phyloP scores from a whole-genome alignment of 2,888 invertebrate species.

The Brachyopa scutellaris region DNA sequence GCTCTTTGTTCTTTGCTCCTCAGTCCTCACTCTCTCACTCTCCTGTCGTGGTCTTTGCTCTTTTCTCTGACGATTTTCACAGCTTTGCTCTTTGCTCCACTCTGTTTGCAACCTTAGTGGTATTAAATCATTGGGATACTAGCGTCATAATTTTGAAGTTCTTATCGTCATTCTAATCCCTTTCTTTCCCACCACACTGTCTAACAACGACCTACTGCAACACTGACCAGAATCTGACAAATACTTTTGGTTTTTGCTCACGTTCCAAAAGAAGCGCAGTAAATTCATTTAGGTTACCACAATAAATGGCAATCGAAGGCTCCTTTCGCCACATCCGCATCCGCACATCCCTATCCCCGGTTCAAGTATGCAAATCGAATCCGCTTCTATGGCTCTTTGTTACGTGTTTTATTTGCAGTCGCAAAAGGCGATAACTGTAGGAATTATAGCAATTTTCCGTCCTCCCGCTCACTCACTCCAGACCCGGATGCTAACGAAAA shows the following conservation, averaged over 20 bases:
- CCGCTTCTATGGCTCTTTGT: background rate
- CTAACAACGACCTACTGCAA: background rate
- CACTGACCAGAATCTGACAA: constrained; percentile 4
- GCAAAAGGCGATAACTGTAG: constrained; percentile 51
- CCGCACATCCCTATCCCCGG: background rate
- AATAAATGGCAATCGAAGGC: constrained; percentile 60
- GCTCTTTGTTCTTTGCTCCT: too few species aligned
- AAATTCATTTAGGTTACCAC: constrained; percentile 63
- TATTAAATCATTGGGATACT: too few species aligned
- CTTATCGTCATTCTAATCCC: too few species aligned
- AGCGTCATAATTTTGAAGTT: too few species aligned
- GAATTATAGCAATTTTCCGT: constrained; percentile 51
- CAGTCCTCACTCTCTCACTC: too few species aligned
- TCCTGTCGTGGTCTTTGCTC: too few species aligned
- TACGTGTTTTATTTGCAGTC: constrained; percentile 32
- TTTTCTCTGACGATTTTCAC: too few species aligned
- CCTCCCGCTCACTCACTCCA: constrained; percentile 1
- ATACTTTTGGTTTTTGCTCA: constrained; percentile 6
- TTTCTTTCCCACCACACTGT: background rate
- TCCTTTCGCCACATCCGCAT: constrained; percentile 51
- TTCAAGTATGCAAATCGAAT: constrained; percentile 50
- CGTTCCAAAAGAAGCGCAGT: constrained; percentile 39
- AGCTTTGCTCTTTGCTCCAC: too few species aligned
- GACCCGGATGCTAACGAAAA: constrained; percentile 48
- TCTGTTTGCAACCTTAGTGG: too few species aligned